Conservation (phyloP, 2,888 invertebrate genomes). For the Acleris cristana region DNA sequence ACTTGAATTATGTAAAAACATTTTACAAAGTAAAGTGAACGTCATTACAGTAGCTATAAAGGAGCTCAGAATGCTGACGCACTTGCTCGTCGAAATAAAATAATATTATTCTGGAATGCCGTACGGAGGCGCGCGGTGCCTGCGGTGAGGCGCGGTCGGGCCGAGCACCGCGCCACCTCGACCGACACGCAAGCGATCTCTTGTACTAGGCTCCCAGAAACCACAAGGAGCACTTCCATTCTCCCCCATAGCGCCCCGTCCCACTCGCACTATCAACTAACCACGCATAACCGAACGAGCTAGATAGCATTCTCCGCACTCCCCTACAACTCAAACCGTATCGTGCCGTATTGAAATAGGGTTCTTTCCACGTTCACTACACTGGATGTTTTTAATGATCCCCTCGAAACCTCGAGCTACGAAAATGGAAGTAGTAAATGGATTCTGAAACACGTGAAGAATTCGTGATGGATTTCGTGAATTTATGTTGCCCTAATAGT, state of each 20-base stretch:
- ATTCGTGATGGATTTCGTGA: conserved; percentile 68
- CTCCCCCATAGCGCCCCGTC: conserved; percentile 54
- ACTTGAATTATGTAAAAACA: background rate
- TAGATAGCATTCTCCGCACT: conserved; percentile 54
- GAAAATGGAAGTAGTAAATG: conserved; percentile 59
- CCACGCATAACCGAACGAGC: conserved; percentile 57
- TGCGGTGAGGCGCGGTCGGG: conserved; percentile 40
- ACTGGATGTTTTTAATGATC: conserved; percentile 53
- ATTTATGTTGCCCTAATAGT: conserved; percentile 72
- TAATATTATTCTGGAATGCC: conserved; percentile 35
- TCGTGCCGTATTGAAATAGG: conserved; percentile 46
- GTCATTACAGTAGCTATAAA: conserved; percentile 4
- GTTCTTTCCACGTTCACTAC: conserved; percentile 44
- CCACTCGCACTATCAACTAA: conserved; percentile 62
- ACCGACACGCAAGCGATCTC: conserved; percentile 81
- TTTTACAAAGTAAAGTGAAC: background rate
- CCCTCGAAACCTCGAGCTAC: conserved; percentile 58
- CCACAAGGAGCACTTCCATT: conserved; percentile 46
- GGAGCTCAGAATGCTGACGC: conserved; percentile 15
- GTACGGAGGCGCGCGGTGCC: conserved; percentile 38
- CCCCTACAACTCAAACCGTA: conserved; percentile 45
- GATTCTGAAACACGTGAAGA: conserved; percentile 67
- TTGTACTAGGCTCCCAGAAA: conserved; percentile 69
- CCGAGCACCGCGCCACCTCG: conserved; percentile 79
- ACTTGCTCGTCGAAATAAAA: conserved; percentile 28